Conservation (phyloP, 2,888 invertebrate species). For the Alsophila aescularia region DNA sequence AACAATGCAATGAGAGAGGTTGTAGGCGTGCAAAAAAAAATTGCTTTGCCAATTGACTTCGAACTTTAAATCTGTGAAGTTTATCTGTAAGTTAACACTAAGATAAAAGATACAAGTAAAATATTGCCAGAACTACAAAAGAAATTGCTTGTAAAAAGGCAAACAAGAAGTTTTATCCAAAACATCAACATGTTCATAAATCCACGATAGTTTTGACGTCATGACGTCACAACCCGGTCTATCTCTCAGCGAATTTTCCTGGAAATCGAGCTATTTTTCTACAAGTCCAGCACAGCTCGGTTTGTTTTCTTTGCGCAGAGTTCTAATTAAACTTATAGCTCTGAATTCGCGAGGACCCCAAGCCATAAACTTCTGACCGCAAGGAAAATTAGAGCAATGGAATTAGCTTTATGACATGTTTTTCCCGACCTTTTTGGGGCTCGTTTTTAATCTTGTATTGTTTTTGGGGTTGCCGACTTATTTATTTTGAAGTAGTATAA, state of each 20-base stretch:
- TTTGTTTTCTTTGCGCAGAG: slow-evolving; percentile 66
- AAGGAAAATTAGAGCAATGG: slow-evolving; percentile 26
- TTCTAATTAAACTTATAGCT: slow-evolving; percentile 76
- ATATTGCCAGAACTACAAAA: not conserved
- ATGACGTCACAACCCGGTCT: slow-evolving; percentile 1
- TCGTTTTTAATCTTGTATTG: slow-evolving; percentile 20
- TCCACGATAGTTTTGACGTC: slow-evolving; percentile 15
- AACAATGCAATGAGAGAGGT: no score
- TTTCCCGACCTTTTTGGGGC: slow-evolving; percentile 25
- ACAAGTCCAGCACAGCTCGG: slow-evolving; percentile 45
- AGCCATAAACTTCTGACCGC: slow-evolving; percentile 36
- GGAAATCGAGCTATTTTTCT: slow-evolving; percentile 58
- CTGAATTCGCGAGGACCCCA: slow-evolving; percentile 44
- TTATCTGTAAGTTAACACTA: no score
- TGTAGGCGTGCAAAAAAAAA: no score
- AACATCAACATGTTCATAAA: slow-evolving; percentile 1
- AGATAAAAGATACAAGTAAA: not conserved
- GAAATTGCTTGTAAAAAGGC: not conserved
- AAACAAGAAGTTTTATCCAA: slow-evolving; percentile 3
- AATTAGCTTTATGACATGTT: slow-evolving; percentile 28
- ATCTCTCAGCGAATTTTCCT: slow-evolving; percentile 35
- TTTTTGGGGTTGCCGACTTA: no score
- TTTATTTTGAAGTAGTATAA: no score
- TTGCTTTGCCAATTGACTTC: no score
- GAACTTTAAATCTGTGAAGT: no score